These are phyloP conservation scores for Ellobium chinense DNA, from an alignment of 2,888 invertebrate genomes.

Conservation along the genomic window DNA sequence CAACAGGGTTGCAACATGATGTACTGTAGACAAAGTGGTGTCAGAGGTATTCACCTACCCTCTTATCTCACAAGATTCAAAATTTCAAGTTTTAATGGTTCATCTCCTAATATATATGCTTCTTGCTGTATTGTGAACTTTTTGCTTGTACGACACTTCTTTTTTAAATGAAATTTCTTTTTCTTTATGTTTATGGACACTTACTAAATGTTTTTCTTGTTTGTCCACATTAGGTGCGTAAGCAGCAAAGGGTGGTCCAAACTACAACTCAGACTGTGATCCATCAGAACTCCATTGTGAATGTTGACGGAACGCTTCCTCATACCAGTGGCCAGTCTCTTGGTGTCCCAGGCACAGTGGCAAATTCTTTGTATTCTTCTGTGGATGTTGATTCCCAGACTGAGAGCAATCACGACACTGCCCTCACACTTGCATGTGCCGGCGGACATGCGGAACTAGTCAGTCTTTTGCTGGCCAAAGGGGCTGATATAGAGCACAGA, in stretches of 20 bases:
- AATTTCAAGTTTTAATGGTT: no score
- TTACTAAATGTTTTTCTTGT: no score
- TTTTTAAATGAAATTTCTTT: no score
- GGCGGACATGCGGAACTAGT: conserved; percentile 96
- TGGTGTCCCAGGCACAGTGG: neutral
- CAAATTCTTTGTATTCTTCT: conserved; percentile 63
- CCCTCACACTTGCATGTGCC: conserved; percentile 96
- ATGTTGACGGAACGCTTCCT: conserved; percentile 19
- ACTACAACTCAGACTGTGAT: conserved; percentile 25
- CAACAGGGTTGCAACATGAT: no score
- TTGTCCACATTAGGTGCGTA: conserved; percentile 33
- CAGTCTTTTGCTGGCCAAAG: conserved; percentile 92
- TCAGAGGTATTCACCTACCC: no score
- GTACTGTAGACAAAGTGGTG: no score
- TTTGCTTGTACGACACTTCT: no score
- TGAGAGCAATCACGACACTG: conserved; percentile 99
- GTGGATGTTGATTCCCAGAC: conserved; percentile 97
- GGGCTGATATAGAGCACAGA: conserved; percentile 97
- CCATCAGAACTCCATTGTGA: conserved; percentile 33
- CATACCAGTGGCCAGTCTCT: conserved; percentile 5
- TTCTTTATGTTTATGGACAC: no score
- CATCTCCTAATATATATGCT: no score
- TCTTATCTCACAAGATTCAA: no score
- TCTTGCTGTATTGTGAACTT: no score
- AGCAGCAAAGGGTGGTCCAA: conserved; percentile 36